phyloP scores from a whole-genome alignment of 2,797 vertebrate species.

The Melanotaenia trifasciata region DNA sequence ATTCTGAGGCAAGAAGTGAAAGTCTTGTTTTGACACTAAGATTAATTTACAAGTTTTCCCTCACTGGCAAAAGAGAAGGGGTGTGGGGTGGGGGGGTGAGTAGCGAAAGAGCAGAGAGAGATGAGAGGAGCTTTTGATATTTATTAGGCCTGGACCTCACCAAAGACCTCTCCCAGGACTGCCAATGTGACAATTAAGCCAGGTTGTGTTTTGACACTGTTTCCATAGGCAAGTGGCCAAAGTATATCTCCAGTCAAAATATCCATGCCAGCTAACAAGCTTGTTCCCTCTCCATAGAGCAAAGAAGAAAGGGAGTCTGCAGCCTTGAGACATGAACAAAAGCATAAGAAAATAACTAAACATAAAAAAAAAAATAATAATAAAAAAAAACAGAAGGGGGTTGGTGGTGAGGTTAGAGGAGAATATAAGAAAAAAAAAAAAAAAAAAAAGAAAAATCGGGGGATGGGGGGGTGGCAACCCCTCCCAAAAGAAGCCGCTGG shows the following conservation, averaged over 20 bases:
- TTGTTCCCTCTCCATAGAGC: conserved; percentile 90
- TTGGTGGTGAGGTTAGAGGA: conserved; percentile 65
- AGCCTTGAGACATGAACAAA: conserved; percentile 90
- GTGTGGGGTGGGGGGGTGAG: conserved; percentile 30
- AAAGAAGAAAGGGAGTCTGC: conserved; percentile 89
- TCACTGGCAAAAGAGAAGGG: conserved; percentile 78
- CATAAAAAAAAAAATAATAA: conserved; percentile 20
- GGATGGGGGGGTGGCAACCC: conserved; percentile 19
- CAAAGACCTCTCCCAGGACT: conserved; percentile 92
- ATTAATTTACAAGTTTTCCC: conserved; percentile 93
- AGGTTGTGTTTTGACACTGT: conserved; percentile 96
- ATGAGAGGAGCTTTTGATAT: conserved; percentile 94
- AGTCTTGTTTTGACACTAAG: conserved; percentile 88
- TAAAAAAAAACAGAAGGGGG: conserved; percentile 78
- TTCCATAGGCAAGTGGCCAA: conserved; percentile 98
- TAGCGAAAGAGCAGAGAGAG: conserved; percentile 65
- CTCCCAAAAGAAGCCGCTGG: conserved; percentile 74
- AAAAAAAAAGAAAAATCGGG: conserved; percentile 2
- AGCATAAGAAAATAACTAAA: conserved; percentile 54
- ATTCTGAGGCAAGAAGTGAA: conserved; percentile 80
- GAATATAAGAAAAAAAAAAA: conserved; percentile 55
- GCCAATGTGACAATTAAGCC: conserved; percentile 98
- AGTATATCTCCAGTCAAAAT: conserved; percentile 95
- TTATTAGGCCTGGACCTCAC: conserved; percentile 90
- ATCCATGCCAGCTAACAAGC: conserved; percentile 98